A percentile compares a stretch with the other conserved stretches of the same genome.
These are phyloP conservation scores for Anastatus disparis DNA, from an alignment of 1,140 invertebrate genomes.

Conservation along the genomic window DNA sequence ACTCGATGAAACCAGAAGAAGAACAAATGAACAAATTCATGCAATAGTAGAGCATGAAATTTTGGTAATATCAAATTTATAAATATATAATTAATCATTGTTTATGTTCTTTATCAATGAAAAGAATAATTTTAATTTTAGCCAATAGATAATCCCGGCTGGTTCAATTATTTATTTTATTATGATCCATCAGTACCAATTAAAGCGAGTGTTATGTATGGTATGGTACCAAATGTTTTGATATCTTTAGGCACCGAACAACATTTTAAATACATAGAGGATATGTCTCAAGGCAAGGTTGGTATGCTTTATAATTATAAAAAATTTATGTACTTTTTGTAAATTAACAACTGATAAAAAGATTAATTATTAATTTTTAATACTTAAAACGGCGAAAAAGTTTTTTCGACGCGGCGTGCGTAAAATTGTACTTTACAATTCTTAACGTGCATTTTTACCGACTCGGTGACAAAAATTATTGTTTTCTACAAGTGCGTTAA, in stretches of 20 bases:
- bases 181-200: conserved; percentile 76
- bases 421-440: no score
- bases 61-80: conserved; percentile 61
- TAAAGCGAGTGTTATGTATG: conserved; percentile 75
- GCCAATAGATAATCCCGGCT: conserved; percentile 71
- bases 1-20: conserved; percentile 78
- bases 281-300: conserved; percentile 76
- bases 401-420: no score
- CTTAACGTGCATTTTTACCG: no score
- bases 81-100: background rate
- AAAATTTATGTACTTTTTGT: no score
- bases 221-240: conserved; percentile 76
- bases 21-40: conserved; percentile 72
- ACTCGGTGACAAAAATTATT: no score
- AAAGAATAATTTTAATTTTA: conserved; percentile 53
- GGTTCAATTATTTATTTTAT: conserved; percentile 73
- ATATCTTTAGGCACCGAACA: conserved; percentile 80
- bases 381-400: no score
- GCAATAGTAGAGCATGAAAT: conserved; percentile 61
- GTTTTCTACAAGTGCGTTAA: no score
- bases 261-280: conserved; percentile 77
- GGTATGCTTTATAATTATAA: no score
- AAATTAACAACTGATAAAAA: no score
- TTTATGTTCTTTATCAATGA: no score
- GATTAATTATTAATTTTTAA: no score